A percentile compares a stretch with the other conserved stretches of the same genome.
Conservation (phyloP, 2,888 invertebrate species). For the Timema podura region DNA sequence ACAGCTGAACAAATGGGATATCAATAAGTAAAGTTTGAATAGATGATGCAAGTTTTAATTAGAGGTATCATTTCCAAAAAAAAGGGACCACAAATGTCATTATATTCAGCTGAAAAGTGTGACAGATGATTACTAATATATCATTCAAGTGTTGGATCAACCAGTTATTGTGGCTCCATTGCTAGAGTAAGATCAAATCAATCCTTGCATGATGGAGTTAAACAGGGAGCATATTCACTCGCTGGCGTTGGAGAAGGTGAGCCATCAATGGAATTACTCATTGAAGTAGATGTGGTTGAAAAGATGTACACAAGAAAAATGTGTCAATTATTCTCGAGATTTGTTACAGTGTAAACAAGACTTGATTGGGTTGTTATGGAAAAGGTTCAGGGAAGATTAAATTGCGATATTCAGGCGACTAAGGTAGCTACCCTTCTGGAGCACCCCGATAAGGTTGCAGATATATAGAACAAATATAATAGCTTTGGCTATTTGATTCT, state of each 20-base stretch:
- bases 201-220: too few relatives aligned
- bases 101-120: not conserved
- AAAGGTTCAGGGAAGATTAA: not conserved
- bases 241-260: too few relatives aligned
- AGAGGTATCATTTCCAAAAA: not conserved
- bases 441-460: not conserved
- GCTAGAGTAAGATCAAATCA: not conserved
- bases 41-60: not conserved
- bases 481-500: too few relatives aligned
- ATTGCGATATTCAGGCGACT: not conserved
- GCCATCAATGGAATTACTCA: too few relatives aligned
- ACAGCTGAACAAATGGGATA: not conserved
- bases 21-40: not conserved
- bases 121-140: not conserved
- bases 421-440: not conserved
- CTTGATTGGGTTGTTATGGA: not conserved
- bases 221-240: too few relatives aligned
- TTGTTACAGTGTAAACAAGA: not conserved
- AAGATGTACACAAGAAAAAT: not conserved
- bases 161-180: not conserved
- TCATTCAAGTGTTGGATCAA: constrained; percentile 6
- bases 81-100: too few relatives aligned
- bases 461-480: not conserved
- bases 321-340: not conserved
- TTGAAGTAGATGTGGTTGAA: not conserved